Evolutionary conservation across 2,113 vertebrate genomes (phyloP), one percentile per base, ranked within the genome.

Genomic region (Brachyhypopomus gauderio): DNA sequence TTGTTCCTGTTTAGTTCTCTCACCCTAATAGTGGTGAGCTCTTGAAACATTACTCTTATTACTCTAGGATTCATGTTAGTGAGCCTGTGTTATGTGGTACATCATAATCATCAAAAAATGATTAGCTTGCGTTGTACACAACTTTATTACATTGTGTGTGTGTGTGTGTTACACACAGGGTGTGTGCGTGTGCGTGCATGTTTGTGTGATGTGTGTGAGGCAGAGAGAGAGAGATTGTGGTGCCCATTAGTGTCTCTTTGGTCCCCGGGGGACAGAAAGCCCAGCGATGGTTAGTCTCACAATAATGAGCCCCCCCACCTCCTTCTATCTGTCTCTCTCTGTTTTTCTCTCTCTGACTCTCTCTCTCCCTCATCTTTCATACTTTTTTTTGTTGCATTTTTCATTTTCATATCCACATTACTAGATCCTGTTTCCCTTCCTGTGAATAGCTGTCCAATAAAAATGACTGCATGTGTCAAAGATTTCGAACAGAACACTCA

Each of bases 321-420:
- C 12, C 45, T 48, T 56, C 19, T 30, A 23, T 77, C 72, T 63
- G 64, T 78, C 52, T 63, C 9, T 17, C 45, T 62, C 77, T 63
- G 23, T 34, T 52, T 77, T 56, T 30, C 48, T 67, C 64, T 45
- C 45, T 59, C 59, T 38, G 12, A 8, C 6, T 48, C 30, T 27
- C 25, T 16, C 34, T 48, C 66, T 56, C 27, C 8, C 38, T 14
- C 72, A 69, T 72, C 56, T 76, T 63, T 76, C 78, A 48, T 23
- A 25, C 20, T 55, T 27, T 72, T 64, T 63, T 41, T 23, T 41
- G 60, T 64, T 41, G 74, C 55, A 62, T 72, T 78, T 69, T 69
- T 34, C 41, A 80, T 80, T 80, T 80, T 52, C 48, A 45, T n/a
- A 12, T 80, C 59, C 70, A 80, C 59, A 38, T 64, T 58, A 67